phyloP scores from a whole-genome alignment of 2,888 invertebrate species.

The Drosophila cognata region DNA sequence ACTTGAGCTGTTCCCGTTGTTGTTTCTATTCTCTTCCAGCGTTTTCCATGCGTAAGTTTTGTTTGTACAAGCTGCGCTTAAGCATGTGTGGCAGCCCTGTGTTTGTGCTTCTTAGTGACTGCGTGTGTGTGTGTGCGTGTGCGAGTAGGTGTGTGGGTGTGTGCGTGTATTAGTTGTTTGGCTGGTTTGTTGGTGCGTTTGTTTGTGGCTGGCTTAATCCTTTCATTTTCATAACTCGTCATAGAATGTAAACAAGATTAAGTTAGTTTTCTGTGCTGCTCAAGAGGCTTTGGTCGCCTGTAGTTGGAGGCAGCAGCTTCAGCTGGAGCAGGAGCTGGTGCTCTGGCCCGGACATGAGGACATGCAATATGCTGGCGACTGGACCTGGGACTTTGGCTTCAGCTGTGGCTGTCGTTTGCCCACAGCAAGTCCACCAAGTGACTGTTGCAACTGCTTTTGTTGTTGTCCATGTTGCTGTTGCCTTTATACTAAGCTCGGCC shows the following conservation, averaged over 20 bases:
- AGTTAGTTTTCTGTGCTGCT: constrained; percentile 77
- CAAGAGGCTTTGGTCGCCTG: constrained; percentile 73
- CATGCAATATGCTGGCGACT: constrained; percentile 57
- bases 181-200: constrained; percentile 60
- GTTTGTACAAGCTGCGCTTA: constrained; percentile 69
- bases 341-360: constrained; percentile 41
- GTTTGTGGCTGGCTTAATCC: constrained; percentile 78
- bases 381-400: constrained; percentile 3
- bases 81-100: constrained; percentile 52
- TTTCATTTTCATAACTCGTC: constrained; percentile 82
- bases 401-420: constrained; percentile 61
- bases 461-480: constrained; percentile 50
- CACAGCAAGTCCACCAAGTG: constrained; percentile 80
- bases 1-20: constrained; percentile 20
- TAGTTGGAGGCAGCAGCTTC: constrained; percentile 15
- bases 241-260: constrained; percentile 82
- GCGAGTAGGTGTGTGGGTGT: constrained; percentile 12
- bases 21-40: constrained; percentile 34
- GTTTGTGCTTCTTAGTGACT: neutral
- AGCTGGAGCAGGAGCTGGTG: constrained; percentile 3
- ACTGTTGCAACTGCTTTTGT: constrained; percentile 77
- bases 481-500: constrained; percentile 70
- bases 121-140: constrained; percentile 8
- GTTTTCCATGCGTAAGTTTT: constrained; percentile 75
- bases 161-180: constrained; percentile 31